phyloP scores from a whole-genome alignment of 2,113 vertebrate species.

The Cyprinodon brontotheroides region DNA sequence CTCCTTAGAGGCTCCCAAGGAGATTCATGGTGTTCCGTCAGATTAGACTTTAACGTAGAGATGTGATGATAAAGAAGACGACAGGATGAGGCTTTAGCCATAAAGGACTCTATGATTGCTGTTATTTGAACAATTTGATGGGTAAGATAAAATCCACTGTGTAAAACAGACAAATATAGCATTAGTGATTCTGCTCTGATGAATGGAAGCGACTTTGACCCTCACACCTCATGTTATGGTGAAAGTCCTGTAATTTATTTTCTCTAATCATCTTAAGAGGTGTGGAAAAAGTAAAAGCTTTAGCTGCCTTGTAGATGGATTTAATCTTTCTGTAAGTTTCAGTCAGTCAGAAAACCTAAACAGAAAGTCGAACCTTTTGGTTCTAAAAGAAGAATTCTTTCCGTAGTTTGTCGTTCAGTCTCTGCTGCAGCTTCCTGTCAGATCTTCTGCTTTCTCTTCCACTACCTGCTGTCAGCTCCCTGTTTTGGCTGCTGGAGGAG shows the following conservation, averaged over 20 bases:
- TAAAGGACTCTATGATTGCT: too few relatives aligned
- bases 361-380: not conserved
- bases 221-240: too few relatives aligned
- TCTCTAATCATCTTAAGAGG: too few relatives aligned
- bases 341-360: not conserved
- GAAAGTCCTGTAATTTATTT: too few relatives aligned
- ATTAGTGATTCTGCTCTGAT: too few relatives aligned
- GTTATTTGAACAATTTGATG: too few relatives aligned
- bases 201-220: too few relatives aligned
- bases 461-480: conserved; percentile 13
- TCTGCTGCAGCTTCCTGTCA: not conserved
- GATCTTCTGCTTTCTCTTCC: conserved; percentile 24
- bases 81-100: too few relatives aligned
- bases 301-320: conserved; percentile 40
- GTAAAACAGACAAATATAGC: too few relatives aligned
- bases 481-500: conserved; percentile 50
- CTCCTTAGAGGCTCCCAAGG: conserved; percentile 5
- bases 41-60: not conserved
- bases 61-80: not conserved
- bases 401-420: not conserved
- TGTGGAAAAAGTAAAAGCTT: conserved; percentile 25
- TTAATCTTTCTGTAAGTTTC: not conserved
- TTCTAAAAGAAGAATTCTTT: too few relatives aligned
- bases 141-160: too few relatives aligned
- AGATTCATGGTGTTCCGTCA: not conserved